Conservation (phyloP, 2,113 vertebrate genomes). For the Grantiella picta region DNA sequence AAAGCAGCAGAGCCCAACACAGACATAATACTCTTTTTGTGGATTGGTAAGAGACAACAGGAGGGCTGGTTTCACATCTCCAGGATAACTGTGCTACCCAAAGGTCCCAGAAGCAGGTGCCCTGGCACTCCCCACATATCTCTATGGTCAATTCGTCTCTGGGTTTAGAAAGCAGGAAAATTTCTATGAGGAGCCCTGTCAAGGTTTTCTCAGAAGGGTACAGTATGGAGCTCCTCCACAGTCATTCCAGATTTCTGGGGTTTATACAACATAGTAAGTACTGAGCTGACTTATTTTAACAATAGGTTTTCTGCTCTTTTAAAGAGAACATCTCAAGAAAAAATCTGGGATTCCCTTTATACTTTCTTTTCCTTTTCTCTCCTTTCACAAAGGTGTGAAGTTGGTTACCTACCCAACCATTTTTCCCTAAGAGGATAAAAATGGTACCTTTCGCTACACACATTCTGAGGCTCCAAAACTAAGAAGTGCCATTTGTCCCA, state of each 20-base stretch:
- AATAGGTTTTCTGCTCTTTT: background rate
- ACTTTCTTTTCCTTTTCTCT: background rate
- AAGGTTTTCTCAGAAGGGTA: background rate
- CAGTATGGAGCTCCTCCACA: background rate
- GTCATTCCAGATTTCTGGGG: background rate
- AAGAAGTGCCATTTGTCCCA: background rate
- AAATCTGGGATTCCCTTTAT: background rate
- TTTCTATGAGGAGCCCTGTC: background rate
- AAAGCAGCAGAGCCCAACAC: background rate
- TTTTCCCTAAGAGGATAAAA: background rate
- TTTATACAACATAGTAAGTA: background rate
- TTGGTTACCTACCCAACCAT: background rate
- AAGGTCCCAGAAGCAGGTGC: background rate
- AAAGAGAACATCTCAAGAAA: background rate
- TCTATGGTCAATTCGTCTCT: background rate
- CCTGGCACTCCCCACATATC: background rate
- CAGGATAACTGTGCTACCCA: background rate
- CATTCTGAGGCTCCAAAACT: background rate
- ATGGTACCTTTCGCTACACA: background rate
- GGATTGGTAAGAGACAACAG: background rate
- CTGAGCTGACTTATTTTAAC: background rate
- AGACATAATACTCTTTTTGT: background rate
- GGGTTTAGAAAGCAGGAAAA: background rate
- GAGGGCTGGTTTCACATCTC: background rate
- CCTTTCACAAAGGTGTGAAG: background rate